Base-by-base conservation (phyloP, 1,140 invertebrate genomes). In the Drosophila persimilis region DNA sequence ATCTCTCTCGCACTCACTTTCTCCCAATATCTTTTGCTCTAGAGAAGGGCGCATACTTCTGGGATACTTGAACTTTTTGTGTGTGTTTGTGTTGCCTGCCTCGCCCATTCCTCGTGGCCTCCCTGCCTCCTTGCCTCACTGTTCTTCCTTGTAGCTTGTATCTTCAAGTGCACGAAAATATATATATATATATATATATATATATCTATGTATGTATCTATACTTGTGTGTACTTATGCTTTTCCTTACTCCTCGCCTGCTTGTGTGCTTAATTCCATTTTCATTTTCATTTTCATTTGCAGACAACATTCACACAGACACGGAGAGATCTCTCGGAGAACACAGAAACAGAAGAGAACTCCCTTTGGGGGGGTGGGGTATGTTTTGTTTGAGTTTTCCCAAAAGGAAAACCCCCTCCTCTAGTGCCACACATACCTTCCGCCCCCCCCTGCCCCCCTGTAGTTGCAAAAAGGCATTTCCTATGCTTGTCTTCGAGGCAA, bases 261-360 rank as follows among this genome's bases (percentile, higher is more conserved):
- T 59, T 84, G 53, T 83, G 80, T 72, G 75, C 80, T 84, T 84
- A 85, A 84, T 85, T 84, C 80, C 80, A 84, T 84, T 84, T 84
- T 72, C 76, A 79, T 83, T 83, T 83, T 72, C 75, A 78, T 75
- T 83, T 83, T 84, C 80, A 79, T 79, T 83, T 70, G 58, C 64
- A 61, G 73, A 62, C 56, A 66, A 65, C 45, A 48, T 47, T 52
- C 22, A 54, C 29, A 26, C 24, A 26, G 24, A 26, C 24, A 26
- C 6, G 13, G 35, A 39, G 35, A 39, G 35, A 35, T 35, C 31
- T 35, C 31, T 35, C 0, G 35, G 41, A 58, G 39, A 54, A 35
- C 43, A 57, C 50, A 61, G 39, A 39, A 39, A 39, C 4, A 22
- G 39, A n/a, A 29, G 60, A 9, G 31, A 35, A 35, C 31, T 35